Evolutionary conservation across 2,113 vertebrate species (phyloP).

Genomic region (Syrrhaptes paradoxus): DNA sequence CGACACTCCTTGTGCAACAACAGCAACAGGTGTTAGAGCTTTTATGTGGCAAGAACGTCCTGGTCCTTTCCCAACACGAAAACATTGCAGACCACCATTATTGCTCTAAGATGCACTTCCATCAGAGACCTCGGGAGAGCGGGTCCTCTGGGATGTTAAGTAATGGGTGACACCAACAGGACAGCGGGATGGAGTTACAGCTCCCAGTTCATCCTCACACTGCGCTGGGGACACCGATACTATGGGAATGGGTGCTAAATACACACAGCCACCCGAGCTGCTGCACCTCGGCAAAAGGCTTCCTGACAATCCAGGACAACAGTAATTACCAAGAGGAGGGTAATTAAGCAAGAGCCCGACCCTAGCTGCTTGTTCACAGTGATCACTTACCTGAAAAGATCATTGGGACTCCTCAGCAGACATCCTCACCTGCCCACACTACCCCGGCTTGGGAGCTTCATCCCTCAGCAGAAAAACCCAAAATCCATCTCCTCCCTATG

Average conservation of each 20-base stretch:
- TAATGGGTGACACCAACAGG: neutral
- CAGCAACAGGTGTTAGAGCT: neutral
- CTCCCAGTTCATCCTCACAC: neutral
- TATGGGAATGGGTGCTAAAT: neutral
- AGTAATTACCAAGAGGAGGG: neutral
- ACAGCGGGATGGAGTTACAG: neutral
- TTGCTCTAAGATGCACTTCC: neutral
- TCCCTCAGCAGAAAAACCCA: neutral
- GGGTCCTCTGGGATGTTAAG: neutral
- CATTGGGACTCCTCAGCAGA: constrained; percentile 56
- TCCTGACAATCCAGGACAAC: neutral
- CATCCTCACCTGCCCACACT: constrained; percentile 42
- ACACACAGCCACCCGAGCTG: neutral
- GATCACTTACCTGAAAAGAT: constrained; percentile 57
- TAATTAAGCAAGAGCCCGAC: neutral
- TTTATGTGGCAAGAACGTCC: neutral
- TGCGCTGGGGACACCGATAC: neutral
- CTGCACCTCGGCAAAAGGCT: neutral
- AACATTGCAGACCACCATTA: neutral
- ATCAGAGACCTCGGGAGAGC: neutral
- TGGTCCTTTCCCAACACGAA: neutral
- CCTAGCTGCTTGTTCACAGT: neutral
- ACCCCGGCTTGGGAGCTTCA: neutral
- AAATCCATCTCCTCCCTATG: neutral
- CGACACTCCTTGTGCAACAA: neutral